Evolutionary conservation across 92 coral and sea anemone species (phyloP).

Genomic region (Metridium senile): DNA sequence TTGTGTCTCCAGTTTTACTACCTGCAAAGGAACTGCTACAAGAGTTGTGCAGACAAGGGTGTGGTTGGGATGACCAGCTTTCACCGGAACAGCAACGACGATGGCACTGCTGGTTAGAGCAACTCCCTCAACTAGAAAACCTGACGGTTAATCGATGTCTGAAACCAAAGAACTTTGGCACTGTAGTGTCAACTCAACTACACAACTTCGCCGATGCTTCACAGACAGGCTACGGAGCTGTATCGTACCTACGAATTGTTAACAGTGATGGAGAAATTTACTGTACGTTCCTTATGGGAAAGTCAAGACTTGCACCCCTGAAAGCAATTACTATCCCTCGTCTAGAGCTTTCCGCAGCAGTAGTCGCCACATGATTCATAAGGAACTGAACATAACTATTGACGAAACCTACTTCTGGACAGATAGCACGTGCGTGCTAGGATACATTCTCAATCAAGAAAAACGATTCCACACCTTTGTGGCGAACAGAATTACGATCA

Average conservation of each 20-base stretch:
- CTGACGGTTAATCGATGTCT: slow-evolving; percentile 31
- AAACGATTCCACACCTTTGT: too few species aligned
- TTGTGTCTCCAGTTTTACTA: slow-evolving; percentile 31
- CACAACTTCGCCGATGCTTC: slow-evolving; percentile 50
- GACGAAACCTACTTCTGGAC: slow-evolving; percentile 38
- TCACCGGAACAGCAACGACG: slow-evolving; percentile 26
- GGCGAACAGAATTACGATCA: slow-evolving; percentile 15
- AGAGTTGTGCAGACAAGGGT: slow-evolving; percentile 49
- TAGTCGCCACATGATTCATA: slow-evolving; percentile 10
- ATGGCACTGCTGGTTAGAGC: slow-evolving; percentile 39
- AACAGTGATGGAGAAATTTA: background rate
- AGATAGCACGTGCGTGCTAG: slow-evolving; percentile 37
- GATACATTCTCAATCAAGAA: slow-evolving; percentile 18
- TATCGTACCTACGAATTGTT: slow-evolving; percentile 18
- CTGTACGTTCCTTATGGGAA: slow-evolving; percentile 23
- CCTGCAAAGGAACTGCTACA: slow-evolving; percentile 34
- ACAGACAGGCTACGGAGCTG: slow-evolving; percentile 19
- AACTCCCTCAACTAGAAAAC: slow-evolving; percentile 39
- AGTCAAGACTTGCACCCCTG: slow-evolving; percentile 26
- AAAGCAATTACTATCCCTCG: slow-evolving; percentile 27
- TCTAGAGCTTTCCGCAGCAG: slow-evolving; percentile 35
- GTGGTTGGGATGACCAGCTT: slow-evolving; percentile 37
- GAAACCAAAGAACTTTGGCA: slow-evolving; percentile 42
- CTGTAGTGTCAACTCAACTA: slow-evolving; percentile 42
- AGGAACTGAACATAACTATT: slow-evolving; percentile 11